Base-by-base conservation (phyloP, 2,797 vertebrate genomes). In the Anas capensis region DNA sequence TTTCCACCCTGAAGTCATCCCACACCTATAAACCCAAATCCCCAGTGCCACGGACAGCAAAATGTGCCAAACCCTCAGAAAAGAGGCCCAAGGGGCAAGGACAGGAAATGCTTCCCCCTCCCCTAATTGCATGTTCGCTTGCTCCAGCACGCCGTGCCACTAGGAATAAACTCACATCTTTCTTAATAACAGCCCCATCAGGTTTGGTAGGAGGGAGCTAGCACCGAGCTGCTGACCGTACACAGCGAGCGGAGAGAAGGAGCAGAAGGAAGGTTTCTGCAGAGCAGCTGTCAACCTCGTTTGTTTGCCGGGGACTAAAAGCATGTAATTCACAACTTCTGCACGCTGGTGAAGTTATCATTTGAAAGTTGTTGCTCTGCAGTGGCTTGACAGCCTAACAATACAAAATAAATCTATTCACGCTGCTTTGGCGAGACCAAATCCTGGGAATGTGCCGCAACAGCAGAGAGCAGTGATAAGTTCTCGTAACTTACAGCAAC, bases 341-440 rank as follows among this genome's bases (percentile, higher is more conserved):
- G 93, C 91, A 88, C 11, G 53, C 95, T 51, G 81, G 92, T 90
- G 90, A 96, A 97, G 96, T 97, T 96, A 96, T 95, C 96, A 86
- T 94, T 85, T 91, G 95, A 93, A 97, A 97, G 97, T 57, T 97
- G 97, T 97, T 97, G 96, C 96, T 98, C 95, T 93, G 94, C 97
- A 96, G 95, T 82, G 95, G 62, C 94, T 97, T 97, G 98, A 98
- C 97, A 97, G 97, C 81, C 96, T 94, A 98, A 98, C 97, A 98
- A 98, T 97, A 91, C 96, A 97, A 97, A 97, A 97, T 97, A 97
- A 98, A 98, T 97, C 97, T 95, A 92, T 97, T 97, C 97, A 96
- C 5, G 56, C 97, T 95, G 97, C 97, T 97, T 92, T 78, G 94
- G 97, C 61, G 66, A 97, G 97, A 84, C 88, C 61, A 64, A 95